phyloP scores from a whole-genome alignment of 2,797 vertebrate species.

The Tenualosa thibaudeaui region DNA sequence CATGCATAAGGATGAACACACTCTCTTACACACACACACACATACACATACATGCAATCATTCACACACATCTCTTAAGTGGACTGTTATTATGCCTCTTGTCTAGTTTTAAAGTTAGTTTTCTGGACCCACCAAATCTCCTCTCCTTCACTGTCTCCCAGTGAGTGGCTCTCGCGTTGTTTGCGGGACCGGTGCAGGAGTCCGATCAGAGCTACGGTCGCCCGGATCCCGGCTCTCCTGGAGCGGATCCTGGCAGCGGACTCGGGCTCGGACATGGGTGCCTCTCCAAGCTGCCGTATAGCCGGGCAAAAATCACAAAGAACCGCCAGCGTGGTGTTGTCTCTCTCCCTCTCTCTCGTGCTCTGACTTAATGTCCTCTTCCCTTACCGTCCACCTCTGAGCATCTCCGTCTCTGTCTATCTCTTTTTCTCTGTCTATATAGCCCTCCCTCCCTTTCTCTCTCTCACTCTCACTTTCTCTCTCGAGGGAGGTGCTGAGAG shows the following conservation, averaged over 20 bases:
- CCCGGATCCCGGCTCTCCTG: conserved; percentile 57
- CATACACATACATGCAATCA: neutral
- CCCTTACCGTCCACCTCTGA: conserved; percentile 35
- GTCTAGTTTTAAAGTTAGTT: conserved; percentile 32
- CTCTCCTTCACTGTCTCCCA: neutral
- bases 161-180: conserved; percentile 48
- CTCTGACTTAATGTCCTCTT: neutral
- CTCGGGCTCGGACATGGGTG: conserved; percentile 58
- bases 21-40: neutral
- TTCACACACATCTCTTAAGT: conserved; percentile 12
- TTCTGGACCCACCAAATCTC: neutral
- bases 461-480: conserved; percentile 34
- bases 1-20: neutral
- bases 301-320: conserved; percentile 9
- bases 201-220: conserved; percentile 58
- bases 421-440: conserved; percentile 33
- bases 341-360: neutral
- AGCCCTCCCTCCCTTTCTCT: conserved; percentile 40
- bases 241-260: conserved; percentile 50
- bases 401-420: conserved; percentile 34
- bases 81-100: conserved; percentile 45
- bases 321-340: conserved; percentile 19
- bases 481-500: conserved; percentile 18
- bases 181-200: conserved; percentile 59
- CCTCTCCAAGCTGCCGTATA: conserved; percentile 23